Percentiles rank a stretch among this genome's conserved stretches.
phyloP scores from a whole-genome alignment of 2,888 invertebrate species.

The Dryobotodes eremita region DNA sequence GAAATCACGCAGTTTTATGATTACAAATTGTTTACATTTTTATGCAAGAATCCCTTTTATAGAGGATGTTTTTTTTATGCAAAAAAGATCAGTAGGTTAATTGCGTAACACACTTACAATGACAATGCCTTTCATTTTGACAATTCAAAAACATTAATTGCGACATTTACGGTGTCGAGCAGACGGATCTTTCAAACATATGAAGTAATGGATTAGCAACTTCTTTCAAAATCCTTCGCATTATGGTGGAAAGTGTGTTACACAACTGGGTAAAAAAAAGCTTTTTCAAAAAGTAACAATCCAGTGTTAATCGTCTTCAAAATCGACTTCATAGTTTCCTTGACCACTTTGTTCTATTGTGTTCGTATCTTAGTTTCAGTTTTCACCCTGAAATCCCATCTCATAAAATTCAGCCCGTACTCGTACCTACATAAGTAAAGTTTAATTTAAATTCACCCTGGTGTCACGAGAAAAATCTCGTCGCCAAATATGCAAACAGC shows the following conservation, averaged over 20 bases:
- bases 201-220: no score
- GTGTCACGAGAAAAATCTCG: constrained; percentile 22
- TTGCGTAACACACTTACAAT: no score
- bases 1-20: constrained; percentile 4
- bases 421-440: background rate
- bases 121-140: no score
- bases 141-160: no score
- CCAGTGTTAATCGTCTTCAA: background rate
- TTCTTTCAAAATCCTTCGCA: no score
- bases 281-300: background rate
- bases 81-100: no score
- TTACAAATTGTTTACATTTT: background rate
- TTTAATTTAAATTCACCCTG: constrained; percentile 48
- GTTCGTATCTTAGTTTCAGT: background rate
- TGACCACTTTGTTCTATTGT: background rate
- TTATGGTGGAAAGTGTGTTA: no score
- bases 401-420: background rate
- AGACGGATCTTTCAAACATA: no score
- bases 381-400: background rate
- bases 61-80: no score
- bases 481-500: constrained; percentile 50
- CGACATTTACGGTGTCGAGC: no score
- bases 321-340: background rate
- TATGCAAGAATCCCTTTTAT: no score
- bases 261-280: no score